Conservation (phyloP, 1,140 invertebrate genomes). For the Chironomus striatipennis region DNA sequence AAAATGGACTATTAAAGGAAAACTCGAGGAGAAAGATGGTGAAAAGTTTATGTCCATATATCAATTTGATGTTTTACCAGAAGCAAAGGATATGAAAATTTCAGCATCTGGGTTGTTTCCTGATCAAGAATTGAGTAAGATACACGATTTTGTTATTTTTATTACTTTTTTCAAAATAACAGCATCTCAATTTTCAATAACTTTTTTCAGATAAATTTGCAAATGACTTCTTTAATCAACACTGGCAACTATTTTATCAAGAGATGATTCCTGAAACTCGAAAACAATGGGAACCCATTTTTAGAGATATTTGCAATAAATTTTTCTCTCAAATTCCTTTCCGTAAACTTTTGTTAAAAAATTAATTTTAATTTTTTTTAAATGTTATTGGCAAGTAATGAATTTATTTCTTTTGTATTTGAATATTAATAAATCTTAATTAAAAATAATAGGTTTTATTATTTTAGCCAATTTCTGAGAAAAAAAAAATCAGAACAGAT, state of each 20-base stretch:
- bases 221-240: conserved; percentile 38
- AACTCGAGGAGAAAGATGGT: conserved; percentile 36
- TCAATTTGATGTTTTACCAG: conserved; percentile 33
- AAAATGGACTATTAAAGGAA: conserved; percentile 32
- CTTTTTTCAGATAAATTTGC: conserved; percentile 33
- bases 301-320: conserved; percentile 33
- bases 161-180: background rate
- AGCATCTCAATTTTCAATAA: background rate
- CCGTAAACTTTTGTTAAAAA: conserved; percentile 31
- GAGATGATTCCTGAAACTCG: conserved; percentile 35
- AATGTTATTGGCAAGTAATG: too few relatives aligned
- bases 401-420: too few relatives aligned
- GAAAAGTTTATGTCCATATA: conserved; percentile 34
- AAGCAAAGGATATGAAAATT: conserved; percentile 35
- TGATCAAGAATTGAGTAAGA: conserved; percentile 36
- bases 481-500: too few relatives aligned
- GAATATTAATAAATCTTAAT: too few relatives aligned
- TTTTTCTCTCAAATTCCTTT: conserved; percentile 36
- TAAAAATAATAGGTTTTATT: too few relatives aligned
- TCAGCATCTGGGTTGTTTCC: conserved; percentile 37
- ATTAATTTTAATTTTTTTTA: too few relatives aligned
- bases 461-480: too few relatives aligned
- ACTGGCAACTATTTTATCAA: conserved; percentile 35
- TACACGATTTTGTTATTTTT: background rate
- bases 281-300: conserved; percentile 33